phyloP scores from a whole-genome alignment of 2,888 invertebrate genomes.

The Drosophila longiperda region DNA sequence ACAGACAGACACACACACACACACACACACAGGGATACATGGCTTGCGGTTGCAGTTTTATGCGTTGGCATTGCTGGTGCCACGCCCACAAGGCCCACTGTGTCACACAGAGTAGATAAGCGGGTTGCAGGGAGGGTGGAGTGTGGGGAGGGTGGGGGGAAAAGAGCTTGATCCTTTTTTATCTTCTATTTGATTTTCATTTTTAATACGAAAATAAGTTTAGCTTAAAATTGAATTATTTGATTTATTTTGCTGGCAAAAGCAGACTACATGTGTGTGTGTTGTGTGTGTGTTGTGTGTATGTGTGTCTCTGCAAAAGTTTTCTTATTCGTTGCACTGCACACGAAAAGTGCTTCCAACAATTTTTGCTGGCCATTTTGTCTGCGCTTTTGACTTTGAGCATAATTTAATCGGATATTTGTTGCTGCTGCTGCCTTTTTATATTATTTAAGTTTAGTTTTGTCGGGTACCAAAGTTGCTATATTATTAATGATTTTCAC shows the following conservation, averaged over 20 bases:
- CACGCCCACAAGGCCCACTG: constrained; percentile 63
- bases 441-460: constrained; percentile 70
- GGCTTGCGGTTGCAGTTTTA: constrained; percentile 76
- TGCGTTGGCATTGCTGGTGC: constrained; percentile 59
- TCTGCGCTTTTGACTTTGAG: constrained; percentile 79
- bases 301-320: constrained; percentile 61
- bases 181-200: constrained; percentile 82
- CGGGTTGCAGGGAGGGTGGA: not conserved
- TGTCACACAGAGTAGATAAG: constrained; percentile 59
- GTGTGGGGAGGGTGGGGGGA: not conserved
- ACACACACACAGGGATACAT: constrained; percentile 20
- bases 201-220: constrained; percentile 82
- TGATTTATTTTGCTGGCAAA: constrained; percentile 75
- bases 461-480: constrained; percentile 20
- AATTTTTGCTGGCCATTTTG: constrained; percentile 72
- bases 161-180: constrained; percentile 76
- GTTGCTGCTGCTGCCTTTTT: constrained; percentile 53
- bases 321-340: constrained; percentile 63
- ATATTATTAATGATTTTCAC: constrained; percentile 46
- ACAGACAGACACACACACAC: constrained; percentile 21
- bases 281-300: constrained; percentile 38
- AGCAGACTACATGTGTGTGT: constrained; percentile 3
- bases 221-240: constrained; percentile 82
- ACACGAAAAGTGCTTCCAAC: constrained; percentile 69
- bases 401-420: constrained; percentile 82